Evolutionary conservation across 2,888 invertebrate species (phyloP).

Genomic region (Synanthedon myopaeformis): DNA sequence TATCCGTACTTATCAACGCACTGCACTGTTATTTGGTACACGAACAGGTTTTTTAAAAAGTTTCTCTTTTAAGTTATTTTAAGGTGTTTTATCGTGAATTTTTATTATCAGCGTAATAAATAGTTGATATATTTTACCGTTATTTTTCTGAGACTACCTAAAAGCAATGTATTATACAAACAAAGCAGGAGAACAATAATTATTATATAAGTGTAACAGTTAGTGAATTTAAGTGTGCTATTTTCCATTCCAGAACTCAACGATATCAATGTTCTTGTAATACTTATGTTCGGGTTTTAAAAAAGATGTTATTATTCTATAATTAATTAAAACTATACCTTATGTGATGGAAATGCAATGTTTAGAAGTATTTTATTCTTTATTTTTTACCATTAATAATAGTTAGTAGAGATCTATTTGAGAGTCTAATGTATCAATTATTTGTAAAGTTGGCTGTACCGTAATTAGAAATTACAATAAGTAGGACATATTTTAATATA

Average conservation of each 20-base stretch:
- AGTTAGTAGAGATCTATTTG: conserved; percentile 71
- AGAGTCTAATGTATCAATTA: conserved; percentile 72
- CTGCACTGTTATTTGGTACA: conserved; percentile 69
- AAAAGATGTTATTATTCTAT: conserved; percentile 67
- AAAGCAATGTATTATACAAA: conserved; percentile 69
- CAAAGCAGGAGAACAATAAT: conserved; percentile 70
- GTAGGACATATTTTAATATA: conserved; percentile 71
- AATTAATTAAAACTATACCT: conserved; percentile 68
- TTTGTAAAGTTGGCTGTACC: conserved; percentile 72
- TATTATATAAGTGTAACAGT: conserved; percentile 70
- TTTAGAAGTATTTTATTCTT: conserved; percentile 72
- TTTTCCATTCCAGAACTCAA: conserved; percentile 70
- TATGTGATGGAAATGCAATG: conserved; percentile 72
- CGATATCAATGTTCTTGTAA: conserved; percentile 68
- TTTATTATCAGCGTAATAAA: conserved; percentile 50
- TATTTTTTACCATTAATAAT: conserved; percentile 71
- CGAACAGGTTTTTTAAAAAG: conserved; percentile 21
- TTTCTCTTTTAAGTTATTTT: conserved; percentile 52
- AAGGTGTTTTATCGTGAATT: conserved; percentile 51
- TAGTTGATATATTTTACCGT: conserved; percentile 64
- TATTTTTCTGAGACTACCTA: conserved; percentile 66
- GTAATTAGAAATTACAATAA: conserved; percentile 68
- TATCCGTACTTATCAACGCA: conserved; percentile 57
- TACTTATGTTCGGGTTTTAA: conserved; percentile 68
- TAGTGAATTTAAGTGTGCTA: conserved; percentile 71